These are phyloP conservation scores for Drosophila barbarae DNA, from an alignment of 2,888 invertebrate genomes.

Conservation along the genomic window DNA sequence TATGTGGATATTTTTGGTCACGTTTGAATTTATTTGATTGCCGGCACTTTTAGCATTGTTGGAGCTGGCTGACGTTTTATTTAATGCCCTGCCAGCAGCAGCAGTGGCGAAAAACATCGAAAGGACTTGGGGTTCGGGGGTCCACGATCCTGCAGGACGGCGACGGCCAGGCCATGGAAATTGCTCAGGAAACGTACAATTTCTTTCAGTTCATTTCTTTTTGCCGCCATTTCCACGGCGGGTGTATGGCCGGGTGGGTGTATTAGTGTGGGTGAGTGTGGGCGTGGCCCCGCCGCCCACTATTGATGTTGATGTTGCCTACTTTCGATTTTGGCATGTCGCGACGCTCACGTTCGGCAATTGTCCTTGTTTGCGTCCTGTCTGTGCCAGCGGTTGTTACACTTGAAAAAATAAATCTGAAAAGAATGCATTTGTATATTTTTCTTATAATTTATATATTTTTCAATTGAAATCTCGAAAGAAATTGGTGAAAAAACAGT, in stretches of 20 bases:
- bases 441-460: too few relatives aligned
- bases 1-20: conserved; percentile 75
- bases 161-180: conserved; percentile 55
- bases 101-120: conserved; percentile 19
- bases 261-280: conserved; percentile 7
- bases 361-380: conserved; percentile 52
- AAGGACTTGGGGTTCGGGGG: neutral
- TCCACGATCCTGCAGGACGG: conserved; percentile 31
- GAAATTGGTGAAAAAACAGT: neutral
- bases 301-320: conserved; percentile 60
- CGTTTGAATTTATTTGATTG: conserved; percentile 77
- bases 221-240: conserved; percentile 57
- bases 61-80: conserved; percentile 70
- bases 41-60: conserved; percentile 75
- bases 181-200: conserved; percentile 75
- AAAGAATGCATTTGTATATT: too few relatives aligned
- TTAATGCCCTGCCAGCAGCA: conserved; percentile 61
- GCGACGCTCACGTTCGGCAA: conserved; percentile 65
- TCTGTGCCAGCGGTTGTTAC: conserved; percentile 8
- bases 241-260: conserved; percentile 10
- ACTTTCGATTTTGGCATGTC: conserved; percentile 74
- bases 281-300: conserved; percentile 41
- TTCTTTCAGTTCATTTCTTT: conserved; percentile 74
- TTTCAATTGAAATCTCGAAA: too few relatives aligned
- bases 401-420: neutral